These are phyloP conservation scores for Meriones unguiculatus DNA, from an alignment of 2,113 vertebrate genomes.

Conservation along the genomic window DNA sequence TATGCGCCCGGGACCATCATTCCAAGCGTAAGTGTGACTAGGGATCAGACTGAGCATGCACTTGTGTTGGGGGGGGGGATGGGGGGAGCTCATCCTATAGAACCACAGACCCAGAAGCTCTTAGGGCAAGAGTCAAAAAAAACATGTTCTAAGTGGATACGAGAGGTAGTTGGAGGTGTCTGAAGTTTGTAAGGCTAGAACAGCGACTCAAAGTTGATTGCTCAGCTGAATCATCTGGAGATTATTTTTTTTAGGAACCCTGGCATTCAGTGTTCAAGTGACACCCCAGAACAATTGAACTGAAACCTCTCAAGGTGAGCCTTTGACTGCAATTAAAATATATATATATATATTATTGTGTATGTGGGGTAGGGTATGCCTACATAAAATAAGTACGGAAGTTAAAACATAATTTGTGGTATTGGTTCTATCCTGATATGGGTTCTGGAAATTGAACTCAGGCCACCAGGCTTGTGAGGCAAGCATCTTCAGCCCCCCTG, in stretches of 20 bases:
- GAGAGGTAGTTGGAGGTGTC: background rate
- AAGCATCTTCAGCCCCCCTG: background rate
- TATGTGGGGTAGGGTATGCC: too few relatives aligned
- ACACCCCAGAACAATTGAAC: background rate
- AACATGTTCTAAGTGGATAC: background rate
- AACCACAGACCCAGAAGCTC: background rate
- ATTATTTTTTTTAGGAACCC: background rate
- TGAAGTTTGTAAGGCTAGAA: background rate
- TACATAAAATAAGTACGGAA: background rate
- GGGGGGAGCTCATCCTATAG: background rate
- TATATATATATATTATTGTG: background rate
- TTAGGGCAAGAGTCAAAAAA: background rate
- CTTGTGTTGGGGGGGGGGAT: background rate
- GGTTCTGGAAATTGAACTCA: background rate
- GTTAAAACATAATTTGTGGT: background rate
- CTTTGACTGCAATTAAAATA: background rate
- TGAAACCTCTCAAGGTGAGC: constrained; percentile 7
- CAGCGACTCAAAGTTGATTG: background rate
- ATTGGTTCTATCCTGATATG: background rate
- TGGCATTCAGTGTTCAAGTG: background rate
- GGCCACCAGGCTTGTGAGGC: background rate
- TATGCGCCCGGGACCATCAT: background rate
- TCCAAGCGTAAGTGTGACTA: too few relatives aligned
- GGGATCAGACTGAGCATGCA: background rate
- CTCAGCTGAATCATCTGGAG: background rate